Evolutionary conservation across 1,140 invertebrate genomes (phyloP).

Genomic region (Asbolus verrucosus): DNA sequence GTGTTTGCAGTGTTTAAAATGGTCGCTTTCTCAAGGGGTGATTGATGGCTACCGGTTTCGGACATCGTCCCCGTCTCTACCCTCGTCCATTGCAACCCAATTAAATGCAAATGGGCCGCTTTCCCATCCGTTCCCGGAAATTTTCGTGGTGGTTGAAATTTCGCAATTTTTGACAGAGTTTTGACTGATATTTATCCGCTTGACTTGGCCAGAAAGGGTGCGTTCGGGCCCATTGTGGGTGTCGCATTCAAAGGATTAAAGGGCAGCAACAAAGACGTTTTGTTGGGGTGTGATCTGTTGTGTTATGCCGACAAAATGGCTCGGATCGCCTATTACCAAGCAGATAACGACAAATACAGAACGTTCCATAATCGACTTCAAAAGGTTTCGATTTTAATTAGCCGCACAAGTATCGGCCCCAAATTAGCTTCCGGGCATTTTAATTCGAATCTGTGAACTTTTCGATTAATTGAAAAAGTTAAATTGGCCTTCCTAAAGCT

Average conservation of each 20-base stretch:
- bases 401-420: not conserved
- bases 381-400: not conserved
- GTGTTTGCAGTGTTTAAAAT: conserved; percentile 40
- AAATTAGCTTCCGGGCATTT: conserved; percentile 12
- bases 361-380: not conserved
- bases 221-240: conserved; percentile 17
- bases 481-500: conserved; percentile 17
- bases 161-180: conserved; percentile 18
- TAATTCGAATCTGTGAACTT: conserved; percentile 4
- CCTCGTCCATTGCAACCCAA: too few species aligned
- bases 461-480: conserved; percentile 31
- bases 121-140: too few species aligned
- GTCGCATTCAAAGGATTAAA: conserved; percentile 18
- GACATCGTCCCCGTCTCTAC: conserved; percentile 30
- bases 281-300: conserved; percentile 2
- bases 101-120: too few species aligned
- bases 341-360: too few species aligned
- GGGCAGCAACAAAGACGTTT: conserved; percentile 18
- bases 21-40: too few species aligned
- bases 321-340: too few species aligned
- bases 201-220: conserved; percentile 17
- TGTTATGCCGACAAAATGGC: not conserved
- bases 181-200: conserved; percentile 20
- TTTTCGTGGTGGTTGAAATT: too few species aligned
- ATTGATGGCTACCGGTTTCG: conserved; percentile 22